Evolutionary conservation across 2,113 vertebrate genomes (phyloP), one percentile per base, ranked within the genome.

Genomic region (Psittacus erithacus): DNA sequence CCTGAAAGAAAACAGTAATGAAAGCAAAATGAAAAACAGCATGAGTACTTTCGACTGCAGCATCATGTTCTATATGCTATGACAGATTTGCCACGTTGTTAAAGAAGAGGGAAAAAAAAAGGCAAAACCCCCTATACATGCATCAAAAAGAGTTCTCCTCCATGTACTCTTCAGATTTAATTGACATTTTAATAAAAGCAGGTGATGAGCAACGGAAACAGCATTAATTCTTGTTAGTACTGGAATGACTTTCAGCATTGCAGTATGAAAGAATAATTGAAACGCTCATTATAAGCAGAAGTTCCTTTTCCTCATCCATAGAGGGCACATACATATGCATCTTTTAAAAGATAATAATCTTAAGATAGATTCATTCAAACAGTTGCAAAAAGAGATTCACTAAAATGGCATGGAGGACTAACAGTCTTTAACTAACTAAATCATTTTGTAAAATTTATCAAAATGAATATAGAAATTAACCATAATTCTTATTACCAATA

Each of bases 51-150:
- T 79, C 46, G 68, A 38, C 22, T 50, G 16, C 8, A 49, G 2
- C 27, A 57, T 44, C 20, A 39, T 53, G 8, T 25, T 33, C 1
- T 29, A 46, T 24, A 60, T 47, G 22, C 2, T 52, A 16, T 43
- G n/a, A 33, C 18, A 53, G 22, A 53, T 10, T 46, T 29, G 44
- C 7, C 19, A 63, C 28, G 5, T 7, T 33, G 22, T 60, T 44
- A 67, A 65, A 63, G 14, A 5, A 46, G 9, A 20, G 50, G 31
- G 9, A 24, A 70, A 49, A 18, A 35, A 16, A 43, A 22, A 41
- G 31, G 2, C 2, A 3, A 41, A 33, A 7, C 14, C 6, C 3
- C 15, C 12, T 41, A 33, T 9, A 17, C 11, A n/a, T 33, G 4
- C 49, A 43, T 53, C 44, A 11, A 85, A 75, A 39, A 8, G 11